Evolutionary conservation across 1,140 invertebrate species (phyloP).

Genomic region (Zaprionus ghesquierei): DNA sequence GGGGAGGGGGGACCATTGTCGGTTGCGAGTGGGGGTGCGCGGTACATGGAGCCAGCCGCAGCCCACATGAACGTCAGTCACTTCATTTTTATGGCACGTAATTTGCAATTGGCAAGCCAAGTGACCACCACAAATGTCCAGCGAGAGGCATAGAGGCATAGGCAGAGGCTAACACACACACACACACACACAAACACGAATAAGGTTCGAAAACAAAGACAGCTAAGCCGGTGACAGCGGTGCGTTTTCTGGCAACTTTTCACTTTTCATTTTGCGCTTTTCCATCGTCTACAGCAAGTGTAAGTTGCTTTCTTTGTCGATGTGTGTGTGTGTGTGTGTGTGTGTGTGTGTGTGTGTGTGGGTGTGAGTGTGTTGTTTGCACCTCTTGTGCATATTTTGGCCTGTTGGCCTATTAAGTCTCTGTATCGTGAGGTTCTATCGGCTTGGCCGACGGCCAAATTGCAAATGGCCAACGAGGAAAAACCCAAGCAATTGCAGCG

Average conservation of each 20-base stretch:
- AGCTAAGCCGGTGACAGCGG: constrained; percentile 14
- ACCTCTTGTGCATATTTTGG: constrained; percentile 55
- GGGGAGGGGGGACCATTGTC: not conserved
- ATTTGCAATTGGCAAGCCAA: constrained; percentile 76
- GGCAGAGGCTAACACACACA: constrained; percentile 20
- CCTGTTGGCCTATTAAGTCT: constrained; percentile 79
- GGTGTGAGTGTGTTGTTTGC: constrained; percentile 19
- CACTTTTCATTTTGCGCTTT: constrained; percentile 81
- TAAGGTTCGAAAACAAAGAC: constrained; percentile 27
- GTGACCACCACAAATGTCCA: constrained; percentile 46
- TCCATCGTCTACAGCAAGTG: constrained; percentile 31
- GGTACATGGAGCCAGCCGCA: constrained; percentile 7
- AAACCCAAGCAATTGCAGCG: constrained; percentile 47
- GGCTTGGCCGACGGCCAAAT: constrained; percentile 58
- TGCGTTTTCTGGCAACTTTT: constrained; percentile 63
- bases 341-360: constrained; percentile 37
- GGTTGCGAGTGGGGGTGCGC: not conserved
- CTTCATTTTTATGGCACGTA: constrained; percentile 77
- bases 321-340: not conserved
- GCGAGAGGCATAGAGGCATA: not conserved
- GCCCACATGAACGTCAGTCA: constrained; percentile 56
- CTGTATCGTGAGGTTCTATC: constrained; percentile 48
- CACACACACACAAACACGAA: constrained; percentile 7
- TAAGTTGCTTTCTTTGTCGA: not conserved
- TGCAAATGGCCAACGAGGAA: constrained; percentile 16